phyloP scores from a whole-genome alignment of 2,888 invertebrate genomes.

The Tillus elongatus region DNA sequence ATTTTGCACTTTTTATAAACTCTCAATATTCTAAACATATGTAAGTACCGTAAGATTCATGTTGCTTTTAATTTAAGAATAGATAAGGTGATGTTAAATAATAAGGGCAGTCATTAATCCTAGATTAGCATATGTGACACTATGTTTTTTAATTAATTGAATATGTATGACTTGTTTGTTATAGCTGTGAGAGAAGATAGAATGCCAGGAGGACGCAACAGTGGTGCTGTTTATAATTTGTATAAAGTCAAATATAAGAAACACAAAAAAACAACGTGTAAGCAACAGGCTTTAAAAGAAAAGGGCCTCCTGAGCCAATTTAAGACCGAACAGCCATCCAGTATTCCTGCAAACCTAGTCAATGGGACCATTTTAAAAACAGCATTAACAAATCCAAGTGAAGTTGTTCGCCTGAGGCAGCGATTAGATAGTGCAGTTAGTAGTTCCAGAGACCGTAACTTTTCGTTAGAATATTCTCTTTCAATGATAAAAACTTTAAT shows the following conservation, averaged over 20 bases:
- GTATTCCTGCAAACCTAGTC: slow-evolving; percentile 66
- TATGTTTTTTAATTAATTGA: too few species aligned
- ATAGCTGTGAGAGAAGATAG: slow-evolving; percentile 95
- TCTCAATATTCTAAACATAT: too few species aligned
- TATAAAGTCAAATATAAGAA: slow-evolving; percentile 99
- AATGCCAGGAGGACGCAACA: slow-evolving; percentile 99
- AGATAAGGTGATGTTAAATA: too few species aligned
- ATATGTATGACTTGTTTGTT: too few species aligned
- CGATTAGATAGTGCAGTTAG: slow-evolving; percentile 81
- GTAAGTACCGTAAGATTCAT: too few species aligned
- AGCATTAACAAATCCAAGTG: slow-evolving; percentile 88
- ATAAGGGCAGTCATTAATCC: too few species aligned
- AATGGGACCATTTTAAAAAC: slow-evolving; percentile 91
- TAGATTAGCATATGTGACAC: too few species aligned
- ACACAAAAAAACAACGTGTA: slow-evolving; percentile 74
- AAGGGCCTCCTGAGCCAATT: slow-evolving; percentile 39
- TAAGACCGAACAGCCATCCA: slow-evolving; percentile 25
- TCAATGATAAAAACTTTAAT: slow-evolving; percentile 88
- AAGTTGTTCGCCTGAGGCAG: slow-evolving; percentile 81
- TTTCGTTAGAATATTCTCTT: slow-evolving; percentile 74
- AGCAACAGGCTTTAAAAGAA: slow-evolving; percentile 40
- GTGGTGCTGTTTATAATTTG: slow-evolving; percentile 96
- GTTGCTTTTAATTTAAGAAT: too few species aligned
- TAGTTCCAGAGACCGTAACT: slow-evolving; percentile 70
- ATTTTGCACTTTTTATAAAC: too few species aligned